Evolutionary conservation across 2,888 invertebrate species (phyloP).

Genomic region (Phytoseiulus persimilis): DNA sequence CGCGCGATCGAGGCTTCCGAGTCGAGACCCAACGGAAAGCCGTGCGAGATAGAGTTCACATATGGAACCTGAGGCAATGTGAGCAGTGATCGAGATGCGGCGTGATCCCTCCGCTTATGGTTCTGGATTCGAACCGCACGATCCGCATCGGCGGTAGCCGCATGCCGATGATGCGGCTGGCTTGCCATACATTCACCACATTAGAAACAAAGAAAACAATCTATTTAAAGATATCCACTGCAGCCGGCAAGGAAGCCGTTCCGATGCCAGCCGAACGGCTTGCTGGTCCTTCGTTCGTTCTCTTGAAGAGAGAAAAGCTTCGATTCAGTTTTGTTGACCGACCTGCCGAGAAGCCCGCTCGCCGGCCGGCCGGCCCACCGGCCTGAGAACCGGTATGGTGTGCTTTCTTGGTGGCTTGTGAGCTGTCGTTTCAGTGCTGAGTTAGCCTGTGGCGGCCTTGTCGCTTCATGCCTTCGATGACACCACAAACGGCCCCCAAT

Average conservation of each 20-base stretch:
- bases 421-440: too few species aligned
- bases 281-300: not conserved
- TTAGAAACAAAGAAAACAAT: not conserved
- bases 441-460: not conserved
- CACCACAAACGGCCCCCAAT: not conserved
- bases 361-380: not conserved
- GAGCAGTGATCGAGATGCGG: too few species aligned
- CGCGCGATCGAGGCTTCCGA: too few species aligned
- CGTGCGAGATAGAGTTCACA: too few species aligned
- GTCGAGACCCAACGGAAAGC: too few species aligned
- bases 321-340: not conserved
- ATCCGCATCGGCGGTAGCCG: too few species aligned
- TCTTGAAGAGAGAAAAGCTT: not conserved
- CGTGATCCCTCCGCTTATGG: too few species aligned
- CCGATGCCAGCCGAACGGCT: not conserved
- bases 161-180: not conserved
- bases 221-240: not conserved
- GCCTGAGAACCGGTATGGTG: not conserved
- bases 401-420: too few species aligned
- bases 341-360: not conserved
- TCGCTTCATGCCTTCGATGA: not conserved
- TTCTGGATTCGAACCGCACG: too few species aligned
- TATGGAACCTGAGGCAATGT: too few species aligned
- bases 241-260: not conserved
- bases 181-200: not conserved